These are phyloP conservation scores for Kryptopterus vitreolus DNA, from an alignment of 2,797 vertebrate species.

Conservation along the genomic window DNA sequence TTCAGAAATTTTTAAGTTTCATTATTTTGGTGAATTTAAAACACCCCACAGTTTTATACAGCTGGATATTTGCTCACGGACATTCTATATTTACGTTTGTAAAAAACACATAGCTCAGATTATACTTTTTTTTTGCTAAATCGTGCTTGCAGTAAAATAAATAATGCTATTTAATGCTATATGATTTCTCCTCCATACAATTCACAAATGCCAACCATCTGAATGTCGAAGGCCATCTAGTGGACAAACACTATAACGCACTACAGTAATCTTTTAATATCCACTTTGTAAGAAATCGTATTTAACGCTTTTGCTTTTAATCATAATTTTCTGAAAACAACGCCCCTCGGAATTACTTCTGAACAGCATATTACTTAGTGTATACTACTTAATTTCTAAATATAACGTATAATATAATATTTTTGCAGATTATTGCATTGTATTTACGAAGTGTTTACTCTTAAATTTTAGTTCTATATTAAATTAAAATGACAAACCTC, in stretches of 20 bases:
- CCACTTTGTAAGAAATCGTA: too few species aligned
- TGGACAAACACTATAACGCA: too few species aligned
- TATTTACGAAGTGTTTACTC: background rate
- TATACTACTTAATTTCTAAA: background rate
- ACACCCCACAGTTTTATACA: background rate
- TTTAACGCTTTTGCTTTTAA: background rate
- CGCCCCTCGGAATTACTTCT: background rate
- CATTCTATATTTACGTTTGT: background rate
- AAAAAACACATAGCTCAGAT: background rate
- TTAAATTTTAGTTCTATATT: background rate
- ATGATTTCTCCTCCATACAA: background rate
- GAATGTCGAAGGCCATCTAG: background rate
- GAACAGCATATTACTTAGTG: background rate
- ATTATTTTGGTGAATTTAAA: background rate
- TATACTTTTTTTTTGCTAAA: background rate
- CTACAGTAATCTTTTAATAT: too few species aligned
- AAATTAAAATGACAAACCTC: background rate
- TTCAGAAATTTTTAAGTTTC: background rate
- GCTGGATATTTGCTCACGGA: background rate
- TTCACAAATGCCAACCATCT: background rate
- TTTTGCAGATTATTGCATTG: background rate
- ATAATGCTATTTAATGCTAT: too few species aligned
- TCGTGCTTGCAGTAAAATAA: background rate
- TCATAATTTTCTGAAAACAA: background rate
- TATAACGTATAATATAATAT: background rate